A percentile compares a stretch with the other conserved stretches of the same genome.
These are phyloP conservation scores for Agonopterix subpropinquella DNA, from an alignment of 2,888 invertebrate genomes.

Conservation along the genomic window DNA sequence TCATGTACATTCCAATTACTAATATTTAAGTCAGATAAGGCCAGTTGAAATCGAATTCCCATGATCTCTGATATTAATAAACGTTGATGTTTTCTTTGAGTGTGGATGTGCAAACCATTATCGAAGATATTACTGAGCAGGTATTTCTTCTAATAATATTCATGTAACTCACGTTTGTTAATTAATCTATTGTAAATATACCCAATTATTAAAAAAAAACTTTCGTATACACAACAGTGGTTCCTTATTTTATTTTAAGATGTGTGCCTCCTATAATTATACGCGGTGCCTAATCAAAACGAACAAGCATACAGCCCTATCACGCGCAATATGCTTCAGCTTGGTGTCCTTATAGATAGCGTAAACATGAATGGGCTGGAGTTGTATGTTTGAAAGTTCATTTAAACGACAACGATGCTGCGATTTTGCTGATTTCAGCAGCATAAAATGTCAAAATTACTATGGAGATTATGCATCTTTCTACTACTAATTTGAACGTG, in stretches of 20 bases:
- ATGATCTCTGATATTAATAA: slow-evolving; percentile 41
- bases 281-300: too few relatives aligned
- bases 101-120: slow-evolving; percentile 44
- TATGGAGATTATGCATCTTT: too few relatives aligned
- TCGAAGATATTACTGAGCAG: slow-evolving; percentile 30
- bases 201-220: slow-evolving; percentile 71
- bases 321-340: too few relatives aligned
- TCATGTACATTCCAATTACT: slow-evolving; percentile 43
- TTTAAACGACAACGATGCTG: too few relatives aligned
- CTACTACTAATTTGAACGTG: too few relatives aligned
- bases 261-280: slow-evolving; percentile 13
- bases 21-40: slow-evolving; percentile 20
- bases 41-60: slow-evolving; percentile 27
- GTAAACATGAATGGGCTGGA: too few relatives aligned
- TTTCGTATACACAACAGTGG: slow-evolving; percentile 58
- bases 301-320: too few relatives aligned
- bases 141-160: slow-evolving; percentile 54
- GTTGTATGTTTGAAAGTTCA: too few relatives aligned
- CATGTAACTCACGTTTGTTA: slow-evolving; percentile 73
- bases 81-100: slow-evolving; percentile 37
- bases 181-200: slow-evolving; percentile 73
- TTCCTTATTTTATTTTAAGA: slow-evolving; percentile 45
- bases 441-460: too few relatives aligned
- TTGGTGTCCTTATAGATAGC: too few relatives aligned
- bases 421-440: too few relatives aligned